Conservation (phyloP, 2,797 vertebrate genomes). For the Nyctalus aviator region DNA sequence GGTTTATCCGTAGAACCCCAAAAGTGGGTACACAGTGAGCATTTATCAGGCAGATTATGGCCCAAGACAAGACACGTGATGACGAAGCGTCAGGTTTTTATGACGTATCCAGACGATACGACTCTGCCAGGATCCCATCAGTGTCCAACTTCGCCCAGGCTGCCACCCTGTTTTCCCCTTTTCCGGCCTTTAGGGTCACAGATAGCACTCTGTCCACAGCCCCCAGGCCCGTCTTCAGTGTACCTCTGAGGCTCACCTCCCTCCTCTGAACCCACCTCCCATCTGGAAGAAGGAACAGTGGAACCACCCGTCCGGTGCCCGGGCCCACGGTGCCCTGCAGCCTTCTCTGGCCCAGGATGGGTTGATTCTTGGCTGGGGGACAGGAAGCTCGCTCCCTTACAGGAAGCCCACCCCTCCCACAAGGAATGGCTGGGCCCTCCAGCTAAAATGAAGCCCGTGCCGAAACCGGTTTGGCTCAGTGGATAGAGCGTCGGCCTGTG, state of each 20-base stretch:
- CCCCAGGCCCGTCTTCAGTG: neutral
- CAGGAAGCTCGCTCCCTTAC: neutral
- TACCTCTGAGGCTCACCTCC: neutral
- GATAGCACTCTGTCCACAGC: accelerated
- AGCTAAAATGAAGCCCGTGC: too few species aligned
- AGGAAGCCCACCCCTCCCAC: neutral
- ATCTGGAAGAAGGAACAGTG: neutral
- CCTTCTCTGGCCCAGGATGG: neutral
- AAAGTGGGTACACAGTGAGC: neutral
- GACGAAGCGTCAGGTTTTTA: neutral
- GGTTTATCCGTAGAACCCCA: neutral
- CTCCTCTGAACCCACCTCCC: neutral
- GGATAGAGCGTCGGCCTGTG: too few species aligned
- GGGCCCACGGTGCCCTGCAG: neutral
- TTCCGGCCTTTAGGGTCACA: too few species aligned
- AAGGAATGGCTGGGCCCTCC: neutral
- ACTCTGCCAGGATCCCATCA: neutral
- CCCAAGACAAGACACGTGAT: neutral
- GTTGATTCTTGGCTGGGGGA: too few species aligned
- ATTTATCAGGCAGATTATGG: neutral
- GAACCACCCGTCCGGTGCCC: neutral
- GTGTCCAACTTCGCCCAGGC: neutral
- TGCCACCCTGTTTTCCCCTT: too few species aligned
- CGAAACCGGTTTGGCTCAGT: too few species aligned
- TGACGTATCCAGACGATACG: neutral